phyloP scores from a whole-genome alignment of 2,797 vertebrate genomes.

The Taeniopygia guttata region DNA sequence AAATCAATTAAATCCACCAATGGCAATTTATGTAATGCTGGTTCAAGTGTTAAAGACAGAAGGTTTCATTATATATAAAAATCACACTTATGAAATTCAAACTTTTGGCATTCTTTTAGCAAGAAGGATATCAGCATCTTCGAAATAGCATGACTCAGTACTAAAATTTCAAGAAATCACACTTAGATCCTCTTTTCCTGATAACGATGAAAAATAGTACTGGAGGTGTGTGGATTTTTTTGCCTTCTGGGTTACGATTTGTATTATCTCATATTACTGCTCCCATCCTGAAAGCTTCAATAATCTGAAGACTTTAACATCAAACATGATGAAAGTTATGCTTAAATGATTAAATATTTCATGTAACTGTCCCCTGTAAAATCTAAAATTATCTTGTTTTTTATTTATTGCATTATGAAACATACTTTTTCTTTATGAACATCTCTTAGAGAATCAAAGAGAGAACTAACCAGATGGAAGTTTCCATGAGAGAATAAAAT shows the following conservation, averaged over 20 bases:
- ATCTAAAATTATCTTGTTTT: neutral
- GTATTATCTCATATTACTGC: neutral
- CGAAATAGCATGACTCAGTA: neutral
- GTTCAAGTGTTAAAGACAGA: neutral
- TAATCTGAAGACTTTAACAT: neutral
- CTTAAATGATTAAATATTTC: neutral
- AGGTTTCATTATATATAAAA: neutral
- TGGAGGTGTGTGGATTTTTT: neutral
- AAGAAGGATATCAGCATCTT: neutral
- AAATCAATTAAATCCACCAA: neutral
- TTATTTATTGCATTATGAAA: neutral
- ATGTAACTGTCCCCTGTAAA: neutral
- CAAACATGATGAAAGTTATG: neutral
- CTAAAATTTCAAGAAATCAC: neutral
- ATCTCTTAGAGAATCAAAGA: neutral
- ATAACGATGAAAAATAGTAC: neutral
- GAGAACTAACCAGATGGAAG: neutral
- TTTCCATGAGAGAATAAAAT: neutral
- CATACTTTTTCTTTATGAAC: neutral
- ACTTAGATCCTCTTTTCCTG: neutral
- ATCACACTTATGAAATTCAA: neutral
- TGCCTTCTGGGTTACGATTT: neutral
- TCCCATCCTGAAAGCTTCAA: neutral
- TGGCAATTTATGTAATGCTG: neutral
- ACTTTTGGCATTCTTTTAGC: neutral